Conservation (phyloP, 1,140 invertebrate genomes). For the Polypedilum pembai region DNA sequence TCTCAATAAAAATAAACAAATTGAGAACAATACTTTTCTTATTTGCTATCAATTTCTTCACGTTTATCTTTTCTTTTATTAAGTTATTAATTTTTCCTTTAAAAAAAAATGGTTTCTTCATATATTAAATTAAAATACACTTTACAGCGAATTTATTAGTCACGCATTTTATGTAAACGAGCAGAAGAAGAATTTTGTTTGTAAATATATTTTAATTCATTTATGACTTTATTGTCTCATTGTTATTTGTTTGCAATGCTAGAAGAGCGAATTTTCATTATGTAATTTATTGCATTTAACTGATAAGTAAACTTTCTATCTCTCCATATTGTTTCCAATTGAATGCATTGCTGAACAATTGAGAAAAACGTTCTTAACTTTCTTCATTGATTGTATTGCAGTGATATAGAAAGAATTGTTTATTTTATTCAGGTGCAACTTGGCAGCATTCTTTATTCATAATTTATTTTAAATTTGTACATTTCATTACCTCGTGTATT, state of each 20-base stretch:
- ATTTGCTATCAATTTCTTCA: not conserved
- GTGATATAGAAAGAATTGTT: too few relatives aligned
- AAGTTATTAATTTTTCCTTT: not conserved
- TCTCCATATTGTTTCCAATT: not conserved
- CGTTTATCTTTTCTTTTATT: not conserved
- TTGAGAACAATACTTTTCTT: too few relatives aligned
- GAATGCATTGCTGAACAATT: conserved; percentile 2
- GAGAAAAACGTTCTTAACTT: too few relatives aligned
- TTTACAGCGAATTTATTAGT: conserved; percentile 7
- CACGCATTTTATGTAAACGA: not conserved
- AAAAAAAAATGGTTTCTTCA: not conserved
- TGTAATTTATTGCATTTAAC: not conserved
- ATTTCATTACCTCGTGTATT: not conserved
- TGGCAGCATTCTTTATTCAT: not conserved
- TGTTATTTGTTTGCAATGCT: not conserved
- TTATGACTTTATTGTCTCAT: conserved; percentile 18
- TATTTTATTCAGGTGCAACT: too few relatives aligned
- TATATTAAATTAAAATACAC: conserved; percentile 2
- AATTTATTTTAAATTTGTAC: not conserved
- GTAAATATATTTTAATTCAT: conserved; percentile 4
- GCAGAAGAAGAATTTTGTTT: not conserved
- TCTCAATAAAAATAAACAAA: too few relatives aligned
- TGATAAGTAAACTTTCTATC: not conserved
- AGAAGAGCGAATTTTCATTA: not conserved
- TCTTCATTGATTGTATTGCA: too few relatives aligned